These are phyloP conservation scores for Patagioenas fasciata DNA, from an alignment of 2,113 vertebrate genomes.

Conservation along the genomic window DNA sequence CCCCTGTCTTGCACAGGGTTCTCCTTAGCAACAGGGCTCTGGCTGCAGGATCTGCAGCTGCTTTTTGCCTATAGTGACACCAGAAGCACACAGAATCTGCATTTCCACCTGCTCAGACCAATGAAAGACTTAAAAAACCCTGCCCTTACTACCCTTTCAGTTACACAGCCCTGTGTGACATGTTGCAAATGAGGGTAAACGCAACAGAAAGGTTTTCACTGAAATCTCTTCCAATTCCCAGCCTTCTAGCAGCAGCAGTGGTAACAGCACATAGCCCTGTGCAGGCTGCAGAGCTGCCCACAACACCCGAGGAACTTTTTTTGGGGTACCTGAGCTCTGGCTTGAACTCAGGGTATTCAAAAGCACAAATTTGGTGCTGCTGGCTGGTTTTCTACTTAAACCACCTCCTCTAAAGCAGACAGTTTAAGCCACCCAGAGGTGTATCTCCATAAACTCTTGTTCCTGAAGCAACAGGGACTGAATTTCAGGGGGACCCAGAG, in stretches of 20 bases:
- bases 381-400: neutral
- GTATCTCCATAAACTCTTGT: neutral
- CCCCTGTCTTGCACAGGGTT: neutral
- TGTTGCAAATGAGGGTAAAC: neutral
- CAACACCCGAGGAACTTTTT: neutral
- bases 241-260: neutral
- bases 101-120: neutral
- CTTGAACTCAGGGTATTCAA: neutral
- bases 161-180: neutral
- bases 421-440: accelerated
- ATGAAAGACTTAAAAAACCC: neutral
- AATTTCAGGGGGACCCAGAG: neutral
- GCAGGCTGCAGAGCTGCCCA: neutral
- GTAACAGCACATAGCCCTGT: neutral
- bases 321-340: neutral
- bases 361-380: accelerated
- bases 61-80: neutral
- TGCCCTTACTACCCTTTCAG: neutral
- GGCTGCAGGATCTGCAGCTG: neutral
- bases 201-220: neutral
- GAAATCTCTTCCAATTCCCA: neutral
- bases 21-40: constrained; percentile 15
- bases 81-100: neutral
- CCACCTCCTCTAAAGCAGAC: neutral
- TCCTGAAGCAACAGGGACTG: neutral